These are phyloP conservation scores for Diplodus sargus DNA, from an alignment of 2,797 vertebrate species.

Conservation along the genomic window DNA sequence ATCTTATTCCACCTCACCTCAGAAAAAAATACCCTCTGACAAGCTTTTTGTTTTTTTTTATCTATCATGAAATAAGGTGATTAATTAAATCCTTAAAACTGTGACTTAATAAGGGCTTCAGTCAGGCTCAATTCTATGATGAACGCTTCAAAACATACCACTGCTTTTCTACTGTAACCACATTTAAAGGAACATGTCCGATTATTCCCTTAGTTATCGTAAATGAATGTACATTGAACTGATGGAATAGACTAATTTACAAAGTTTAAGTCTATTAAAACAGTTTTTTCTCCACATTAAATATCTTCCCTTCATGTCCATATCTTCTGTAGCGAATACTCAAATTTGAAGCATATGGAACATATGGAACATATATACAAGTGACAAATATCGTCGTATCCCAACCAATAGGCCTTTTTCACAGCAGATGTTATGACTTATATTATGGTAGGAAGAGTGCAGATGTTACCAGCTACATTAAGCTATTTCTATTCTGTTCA, in stretches of 20 bases:
- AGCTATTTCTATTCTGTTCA: neutral
- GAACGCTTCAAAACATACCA: neutral
- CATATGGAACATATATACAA: neutral
- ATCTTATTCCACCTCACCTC: neutral
- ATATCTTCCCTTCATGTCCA: neutral
- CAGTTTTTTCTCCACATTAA: neutral
- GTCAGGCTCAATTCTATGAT: neutral
- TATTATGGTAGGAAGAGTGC: neutral
- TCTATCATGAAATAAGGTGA: neutral
- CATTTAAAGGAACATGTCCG: neutral
- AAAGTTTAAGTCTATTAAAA: neutral
- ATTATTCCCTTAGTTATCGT: neutral
- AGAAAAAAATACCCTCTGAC: neutral
- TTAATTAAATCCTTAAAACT: neutral
- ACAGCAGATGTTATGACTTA: neutral
- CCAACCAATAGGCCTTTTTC: neutral
- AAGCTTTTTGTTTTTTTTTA: neutral
- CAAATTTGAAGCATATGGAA: neutral
- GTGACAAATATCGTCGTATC: neutral
- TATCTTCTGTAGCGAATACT: neutral
- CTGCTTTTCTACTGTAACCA: neutral
- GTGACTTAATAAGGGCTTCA: neutral
- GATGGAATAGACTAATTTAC: neutral
- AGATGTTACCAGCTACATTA: slow-evolving; percentile 3
- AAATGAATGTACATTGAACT: neutral